Base-by-base conservation (phyloP, 2,113 vertebrate genomes). In the Oncorhynchus clarkii region DNA sequence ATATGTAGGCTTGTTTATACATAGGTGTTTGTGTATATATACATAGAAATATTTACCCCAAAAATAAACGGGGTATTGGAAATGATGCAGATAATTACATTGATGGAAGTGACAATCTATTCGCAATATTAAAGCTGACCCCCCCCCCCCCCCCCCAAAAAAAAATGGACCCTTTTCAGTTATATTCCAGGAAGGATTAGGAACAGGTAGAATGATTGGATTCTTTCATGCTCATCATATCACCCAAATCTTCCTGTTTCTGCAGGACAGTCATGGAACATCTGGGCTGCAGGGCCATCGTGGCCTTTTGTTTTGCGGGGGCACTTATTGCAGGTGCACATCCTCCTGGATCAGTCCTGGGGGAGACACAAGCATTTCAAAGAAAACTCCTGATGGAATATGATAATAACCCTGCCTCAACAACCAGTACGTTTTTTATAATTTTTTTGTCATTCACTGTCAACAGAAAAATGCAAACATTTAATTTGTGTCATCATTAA, bases 251-350 rank as follows among this genome's bases (percentile, higher is more conserved):
- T 51, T 64, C 24, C n/a, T 20, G 0, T 75, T 80, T 74, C 16
- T 82, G 51, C 2, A 77, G 80, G 67, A 78, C 11, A 74, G 72
- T 72, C 27, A 90, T 92, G 89, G 79, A 0, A 16, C 39, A 0
- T 31, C 73, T 79, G 72, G 74, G 78, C 49, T 66, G 71, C 62
- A 54, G 26, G 64, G 6, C 77, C 22, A 3, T 79, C 66, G 49
- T 67, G 48, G 31, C 70, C 45, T 29, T 81, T 18, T 54, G 71
- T 68, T 45, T 89, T 22, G 78, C 72, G 64, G 73, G n/a, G 13
- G 54, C 66, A 16, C 80, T 85, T 14, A 70, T 78, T 59, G 78
- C 60, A 71, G 79, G 77, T 6, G 71, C 39, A 34, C 71, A 13
- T 29, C 60, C 51, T 26, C 0, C 54, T 49, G 0, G 78, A 16